Percentiles rank a stretch among this genome's conserved stretches.
phyloP scores from a whole-genome alignment of 2,797 vertebrate species.

The Carcharodon carcharias region DNA sequence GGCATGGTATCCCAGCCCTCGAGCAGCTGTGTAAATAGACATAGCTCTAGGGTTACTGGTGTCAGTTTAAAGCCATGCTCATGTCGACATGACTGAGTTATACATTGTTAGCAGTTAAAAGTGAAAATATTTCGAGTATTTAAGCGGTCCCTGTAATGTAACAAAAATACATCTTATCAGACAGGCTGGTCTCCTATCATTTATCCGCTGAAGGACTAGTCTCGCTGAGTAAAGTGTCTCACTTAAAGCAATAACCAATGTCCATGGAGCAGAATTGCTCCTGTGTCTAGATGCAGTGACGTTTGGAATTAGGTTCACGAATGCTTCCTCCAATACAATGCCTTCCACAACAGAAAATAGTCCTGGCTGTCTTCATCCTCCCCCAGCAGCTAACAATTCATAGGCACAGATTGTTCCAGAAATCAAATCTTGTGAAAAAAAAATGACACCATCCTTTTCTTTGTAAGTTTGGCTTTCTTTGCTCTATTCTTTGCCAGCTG shows the following conservation, averaged over 20 bases:
- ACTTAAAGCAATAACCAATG: neutral
- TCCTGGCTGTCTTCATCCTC: neutral
- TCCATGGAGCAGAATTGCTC: neutral
- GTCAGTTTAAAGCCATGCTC: slow-evolving; percentile 4
- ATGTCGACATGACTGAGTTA: neutral
- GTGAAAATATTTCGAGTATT: slow-evolving; percentile 18
- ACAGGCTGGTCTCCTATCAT: neutral
- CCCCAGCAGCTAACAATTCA: neutral
- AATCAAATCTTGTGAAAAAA: neutral
- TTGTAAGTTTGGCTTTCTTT: neutral
- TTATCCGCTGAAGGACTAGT: neutral
- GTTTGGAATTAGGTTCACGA: neutral
- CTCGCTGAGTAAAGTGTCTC: neutral
- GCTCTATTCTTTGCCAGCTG: neutral
- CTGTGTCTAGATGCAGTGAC: neutral
- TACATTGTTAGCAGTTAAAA: slow-evolving; percentile 14
- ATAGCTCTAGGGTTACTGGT: neutral
- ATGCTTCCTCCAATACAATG: neutral
- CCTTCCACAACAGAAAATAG: neutral
- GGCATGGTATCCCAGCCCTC: neutral
- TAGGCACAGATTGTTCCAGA: neutral
- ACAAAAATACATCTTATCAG: neutral
- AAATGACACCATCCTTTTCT: neutral
- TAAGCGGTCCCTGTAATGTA: neutral
- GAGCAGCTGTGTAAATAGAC: slow-evolving; percentile 29